These are phyloP conservation scores for Agriopis leucophaearia DNA, from an alignment of 2,888 invertebrate species.

Conservation along the genomic window DNA sequence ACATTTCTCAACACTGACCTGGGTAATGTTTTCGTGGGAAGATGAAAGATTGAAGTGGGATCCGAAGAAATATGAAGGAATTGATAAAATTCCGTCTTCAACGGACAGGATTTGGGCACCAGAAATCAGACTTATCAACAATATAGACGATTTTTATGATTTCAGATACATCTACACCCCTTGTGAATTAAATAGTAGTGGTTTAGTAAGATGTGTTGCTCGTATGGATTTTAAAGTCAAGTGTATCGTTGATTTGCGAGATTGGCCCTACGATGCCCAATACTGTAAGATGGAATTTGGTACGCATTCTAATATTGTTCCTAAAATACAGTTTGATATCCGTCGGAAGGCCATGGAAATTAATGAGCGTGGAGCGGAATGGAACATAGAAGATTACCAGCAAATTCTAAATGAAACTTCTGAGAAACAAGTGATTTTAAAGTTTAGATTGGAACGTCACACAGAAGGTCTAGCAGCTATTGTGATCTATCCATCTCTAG, in stretches of 20 bases:
- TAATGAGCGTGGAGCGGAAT: constrained; percentile 47
- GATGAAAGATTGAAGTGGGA: constrained; percentile 61
- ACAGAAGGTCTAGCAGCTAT: constrained; percentile 38
- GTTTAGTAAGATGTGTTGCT: constrained; percentile 28
- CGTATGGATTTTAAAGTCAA: constrained; percentile 12
- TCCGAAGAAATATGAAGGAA: constrained; percentile 51
- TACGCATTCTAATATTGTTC: not conserved
- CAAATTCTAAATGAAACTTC: constrained; percentile 20
- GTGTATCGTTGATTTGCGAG: constrained; percentile 42
- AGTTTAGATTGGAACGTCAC: constrained; percentile 44
- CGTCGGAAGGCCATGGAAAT: constrained; percentile 17
- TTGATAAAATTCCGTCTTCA: constrained; percentile 34
- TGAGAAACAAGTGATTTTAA: constrained; percentile 34
- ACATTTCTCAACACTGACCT: constrained; percentile 46
- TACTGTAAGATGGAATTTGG: constrained; percentile 49
- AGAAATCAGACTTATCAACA: constrained; percentile 48
- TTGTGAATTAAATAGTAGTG: constrained; percentile 38
- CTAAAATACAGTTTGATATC: constrained; percentile 39
- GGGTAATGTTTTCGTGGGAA: constrained; percentile 48
- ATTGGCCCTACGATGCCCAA: constrained; percentile 55
- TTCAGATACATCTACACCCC: constrained; percentile 8
- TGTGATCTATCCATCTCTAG: constrained; percentile 42
- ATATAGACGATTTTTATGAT: constrained; percentile 25
- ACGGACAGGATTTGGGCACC: constrained; percentile 53
- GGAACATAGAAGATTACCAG: constrained; percentile 47